A percentile compares a stretch with the other conserved stretches of the same genome.
Conservation (phyloP, 2,113 vertebrate species). For the Lagenorhynchus albirostris region DNA sequence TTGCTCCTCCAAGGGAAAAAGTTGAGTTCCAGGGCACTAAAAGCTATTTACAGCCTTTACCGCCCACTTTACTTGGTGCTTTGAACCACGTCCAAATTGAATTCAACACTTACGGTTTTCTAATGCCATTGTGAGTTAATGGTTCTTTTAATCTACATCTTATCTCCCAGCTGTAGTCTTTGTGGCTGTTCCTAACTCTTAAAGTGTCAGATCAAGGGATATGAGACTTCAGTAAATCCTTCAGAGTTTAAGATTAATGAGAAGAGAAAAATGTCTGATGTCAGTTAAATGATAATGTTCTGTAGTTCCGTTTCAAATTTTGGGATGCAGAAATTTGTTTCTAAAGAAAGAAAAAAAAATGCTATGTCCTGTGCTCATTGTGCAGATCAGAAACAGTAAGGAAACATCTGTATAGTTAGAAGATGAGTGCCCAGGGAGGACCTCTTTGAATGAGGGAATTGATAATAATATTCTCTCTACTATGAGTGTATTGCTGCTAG, state of each 20-base stretch:
- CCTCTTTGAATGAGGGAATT: background rate
- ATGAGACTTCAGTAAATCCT: constrained; percentile 65
- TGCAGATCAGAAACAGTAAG: constrained; percentile 6
- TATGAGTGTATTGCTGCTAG: background rate
- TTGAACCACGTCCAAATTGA: constrained; percentile 73
- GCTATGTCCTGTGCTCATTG: background rate
- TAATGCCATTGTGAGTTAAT: constrained; percentile 68
- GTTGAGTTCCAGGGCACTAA: background rate
- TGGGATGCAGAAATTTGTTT: constrained; percentile 46
- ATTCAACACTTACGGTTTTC: constrained; percentile 60
- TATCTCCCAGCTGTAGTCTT: constrained; percentile 67
- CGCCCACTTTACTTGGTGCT: constrained; percentile 49
- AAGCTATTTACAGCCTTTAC: constrained; percentile 60
- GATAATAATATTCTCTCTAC: background rate
- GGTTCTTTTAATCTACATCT: constrained; percentile 69
- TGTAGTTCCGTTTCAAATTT: constrained; percentile 46
- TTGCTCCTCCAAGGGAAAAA: constrained; percentile 31
- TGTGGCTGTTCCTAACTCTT: constrained; percentile 56
- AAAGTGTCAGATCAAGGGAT: constrained; percentile 55
- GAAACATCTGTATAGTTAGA: background rate
- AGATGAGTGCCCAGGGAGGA: background rate
- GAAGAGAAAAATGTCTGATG: constrained; percentile 32
- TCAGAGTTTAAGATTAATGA: constrained; percentile 63
- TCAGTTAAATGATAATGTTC: constrained; percentile 44
- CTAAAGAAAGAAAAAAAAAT: constrained; percentile 27